A percentile compares a stretch with the other conserved stretches of the same genome.
These are phyloP conservation scores for Auanema sp. DNA, from an alignment of 2,888 invertebrate species.

Conservation along the genomic window DNA sequence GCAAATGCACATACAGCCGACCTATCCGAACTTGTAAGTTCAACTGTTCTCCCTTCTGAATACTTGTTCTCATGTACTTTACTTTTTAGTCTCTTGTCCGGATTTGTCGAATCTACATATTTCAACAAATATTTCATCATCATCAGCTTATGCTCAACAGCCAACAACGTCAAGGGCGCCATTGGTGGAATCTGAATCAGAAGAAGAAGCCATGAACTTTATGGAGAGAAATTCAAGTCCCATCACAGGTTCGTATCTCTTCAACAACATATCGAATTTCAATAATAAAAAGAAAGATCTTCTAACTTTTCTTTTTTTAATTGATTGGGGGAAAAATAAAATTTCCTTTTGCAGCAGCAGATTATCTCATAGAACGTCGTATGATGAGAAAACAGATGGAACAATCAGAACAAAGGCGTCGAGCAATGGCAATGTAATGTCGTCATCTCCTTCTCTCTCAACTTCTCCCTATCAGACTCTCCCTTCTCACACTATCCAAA, in stretches of 20 bases:
- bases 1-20: slow-evolving; percentile 1
- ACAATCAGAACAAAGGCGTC: slow-evolving; percentile 26
- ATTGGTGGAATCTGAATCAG: slow-evolving; percentile 37
- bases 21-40: slow-evolving; percentile 21
- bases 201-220: slow-evolving; percentile 38
- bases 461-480: neutral
- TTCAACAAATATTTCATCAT: slow-evolving; percentile 6
- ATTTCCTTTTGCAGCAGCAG: slow-evolving; percentile 33
- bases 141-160: too few relatives aligned
- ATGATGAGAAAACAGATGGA: slow-evolving; percentile 34
- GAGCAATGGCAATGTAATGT: slow-evolving; percentile 39
- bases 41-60: neutral
- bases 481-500: neutral
- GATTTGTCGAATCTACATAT: slow-evolving; percentile 26
- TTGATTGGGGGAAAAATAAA: neutral
- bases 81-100: slow-evolving; percentile 36
- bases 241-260: slow-evolving; percentile 23
- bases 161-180: slow-evolving; percentile 21
- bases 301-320: neutral
- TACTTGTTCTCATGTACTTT: neutral
- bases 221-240: slow-evolving; percentile 31
- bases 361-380: slow-evolving; percentile 38
- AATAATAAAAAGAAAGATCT: neutral
- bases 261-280: slow-evolving; percentile 8
- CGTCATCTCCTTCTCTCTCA: slow-evolving; percentile 5